Percentiles rank a stretch among this genome's conserved stretches.
phyloP scores from a whole-genome alignment of 2,113 vertebrate species.

The Strix uralensis region DNA sequence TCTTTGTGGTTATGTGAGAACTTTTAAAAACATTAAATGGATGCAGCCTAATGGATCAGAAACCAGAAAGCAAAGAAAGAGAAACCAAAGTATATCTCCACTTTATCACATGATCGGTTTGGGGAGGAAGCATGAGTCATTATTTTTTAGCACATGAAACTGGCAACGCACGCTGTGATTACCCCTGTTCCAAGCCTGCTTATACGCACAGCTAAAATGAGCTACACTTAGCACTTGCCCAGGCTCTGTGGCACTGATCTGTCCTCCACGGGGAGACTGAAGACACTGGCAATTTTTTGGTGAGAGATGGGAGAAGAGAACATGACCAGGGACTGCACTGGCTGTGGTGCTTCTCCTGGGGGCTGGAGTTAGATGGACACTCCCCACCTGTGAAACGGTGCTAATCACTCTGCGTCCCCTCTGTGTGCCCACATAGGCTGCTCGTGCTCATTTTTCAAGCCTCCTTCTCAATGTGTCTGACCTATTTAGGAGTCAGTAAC shows the following conservation, averaged over 20 bases:
- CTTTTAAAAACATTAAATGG: not conserved
- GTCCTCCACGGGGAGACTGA: not conserved
- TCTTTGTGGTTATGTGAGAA: not conserved
- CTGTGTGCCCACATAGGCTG: not conserved
- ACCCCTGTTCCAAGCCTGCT: not conserved
- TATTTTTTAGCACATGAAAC: not conserved
- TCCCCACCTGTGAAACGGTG: not conserved
- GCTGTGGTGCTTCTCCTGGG: not conserved
- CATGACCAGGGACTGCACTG: not conserved
- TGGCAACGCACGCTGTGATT: not conserved
- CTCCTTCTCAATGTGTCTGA: not conserved
- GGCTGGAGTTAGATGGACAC: accelerated
- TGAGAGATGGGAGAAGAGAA: not conserved
- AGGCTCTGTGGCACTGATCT: not conserved
- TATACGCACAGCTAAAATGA: not conserved
- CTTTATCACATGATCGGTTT: not conserved
- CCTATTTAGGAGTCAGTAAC: not conserved
- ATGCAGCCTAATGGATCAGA: not conserved
- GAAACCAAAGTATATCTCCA: not conserved
- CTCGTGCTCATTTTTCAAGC: not conserved
- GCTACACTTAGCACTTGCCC: not conserved
- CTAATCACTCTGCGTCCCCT: not conserved
- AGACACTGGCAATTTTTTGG: not conserved
- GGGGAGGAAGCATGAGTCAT: constrained; percentile 33
- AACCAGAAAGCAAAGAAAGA: constrained; percentile 1